Conservation (phyloP, 2,888 invertebrate species). For the Coenonympha glycerion region DNA sequence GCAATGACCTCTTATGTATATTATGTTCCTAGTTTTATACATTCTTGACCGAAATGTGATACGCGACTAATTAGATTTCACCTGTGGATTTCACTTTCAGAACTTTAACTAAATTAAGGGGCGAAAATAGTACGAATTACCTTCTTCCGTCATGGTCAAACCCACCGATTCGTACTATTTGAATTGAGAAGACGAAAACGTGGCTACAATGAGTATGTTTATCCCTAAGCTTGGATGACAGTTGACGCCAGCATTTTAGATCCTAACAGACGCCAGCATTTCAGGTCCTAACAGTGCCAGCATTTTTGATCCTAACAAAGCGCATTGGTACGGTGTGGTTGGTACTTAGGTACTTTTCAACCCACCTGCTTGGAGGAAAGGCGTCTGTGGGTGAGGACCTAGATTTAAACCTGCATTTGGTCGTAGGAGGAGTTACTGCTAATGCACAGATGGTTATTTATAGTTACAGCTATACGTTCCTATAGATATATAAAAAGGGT, state of each 20-base stretch:
- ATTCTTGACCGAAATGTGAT: background rate
- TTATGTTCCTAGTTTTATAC: background rate
- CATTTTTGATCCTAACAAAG: too few species aligned
- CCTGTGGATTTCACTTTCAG: background rate
- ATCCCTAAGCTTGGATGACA: too few species aligned
- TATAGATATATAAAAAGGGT: background rate
- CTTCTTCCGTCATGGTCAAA: too few species aligned
- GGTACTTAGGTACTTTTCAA: background rate
- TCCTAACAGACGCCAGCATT: too few species aligned
- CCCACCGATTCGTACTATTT: too few species aligned
- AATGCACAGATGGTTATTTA: background rate
- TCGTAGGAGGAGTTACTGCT: constrained; percentile 28
- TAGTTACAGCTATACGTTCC: background rate
- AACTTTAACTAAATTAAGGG: background rate
- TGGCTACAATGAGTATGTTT: too few species aligned
- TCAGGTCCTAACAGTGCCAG: too few species aligned
- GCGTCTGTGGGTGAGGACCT: constrained; percentile 40
- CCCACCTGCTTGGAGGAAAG: constrained; percentile 5
- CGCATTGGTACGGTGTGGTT: background rate
- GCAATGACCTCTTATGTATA: background rate
- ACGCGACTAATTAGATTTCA: background rate
- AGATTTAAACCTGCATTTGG: constrained; percentile 28
- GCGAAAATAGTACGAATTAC: background rate
- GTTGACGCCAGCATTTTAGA: too few species aligned
- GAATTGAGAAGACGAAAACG: too few species aligned